phyloP scores from a whole-genome alignment of 1,140 invertebrate genomes.

The Diorhabda carinulata region DNA sequence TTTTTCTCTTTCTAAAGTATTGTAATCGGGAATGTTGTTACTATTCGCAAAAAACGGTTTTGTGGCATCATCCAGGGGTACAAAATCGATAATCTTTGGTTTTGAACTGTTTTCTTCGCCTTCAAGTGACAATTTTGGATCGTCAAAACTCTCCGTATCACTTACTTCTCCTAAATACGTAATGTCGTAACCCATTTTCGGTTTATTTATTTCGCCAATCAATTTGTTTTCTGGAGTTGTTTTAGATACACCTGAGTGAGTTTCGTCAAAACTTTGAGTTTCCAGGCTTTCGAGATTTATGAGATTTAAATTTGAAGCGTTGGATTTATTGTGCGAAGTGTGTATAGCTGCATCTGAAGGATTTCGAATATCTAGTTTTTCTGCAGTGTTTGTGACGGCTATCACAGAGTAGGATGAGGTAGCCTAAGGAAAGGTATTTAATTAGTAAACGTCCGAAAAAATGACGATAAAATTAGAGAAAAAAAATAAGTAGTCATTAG shows the following conservation, averaged over 20 bases:
- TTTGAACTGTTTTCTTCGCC: neutral
- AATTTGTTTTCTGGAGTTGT: conserved; percentile 24
- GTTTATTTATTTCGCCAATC: conserved; percentile 16
- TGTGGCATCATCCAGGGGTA: conserved; percentile 29
- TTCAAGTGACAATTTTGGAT: neutral
- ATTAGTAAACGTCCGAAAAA: no score
- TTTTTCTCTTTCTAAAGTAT: conserved; percentile 29
- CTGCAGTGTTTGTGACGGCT: conserved; percentile 14
- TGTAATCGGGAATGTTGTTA: conserved; percentile 6
- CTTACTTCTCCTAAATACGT: conserved; percentile 20
- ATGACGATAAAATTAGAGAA: no score
- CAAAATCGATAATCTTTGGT: conserved; percentile 31
- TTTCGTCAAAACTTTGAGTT: conserved; percentile 20
- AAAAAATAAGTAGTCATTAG: no score
- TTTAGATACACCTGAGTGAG: conserved; percentile 26
- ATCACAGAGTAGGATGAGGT: conserved; percentile 7
- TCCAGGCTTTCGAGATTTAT: conserved; percentile 25
- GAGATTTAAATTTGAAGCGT: conserved; percentile 25
- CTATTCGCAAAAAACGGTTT: conserved; percentile 24
- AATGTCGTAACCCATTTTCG: conserved; percentile 9
- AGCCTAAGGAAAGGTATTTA: conserved; percentile 4
- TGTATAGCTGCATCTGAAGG: conserved; percentile 16
- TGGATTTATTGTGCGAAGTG: neutral
- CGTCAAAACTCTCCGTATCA: conserved; percentile 18
- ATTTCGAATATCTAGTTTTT: conserved; percentile 19